A percentile compares a stretch with the other conserved stretches of the same genome.
Evolutionary conservation across 1,140 invertebrate species (phyloP).

Genomic region (Pseudomyrmex flavicornis): DNA sequence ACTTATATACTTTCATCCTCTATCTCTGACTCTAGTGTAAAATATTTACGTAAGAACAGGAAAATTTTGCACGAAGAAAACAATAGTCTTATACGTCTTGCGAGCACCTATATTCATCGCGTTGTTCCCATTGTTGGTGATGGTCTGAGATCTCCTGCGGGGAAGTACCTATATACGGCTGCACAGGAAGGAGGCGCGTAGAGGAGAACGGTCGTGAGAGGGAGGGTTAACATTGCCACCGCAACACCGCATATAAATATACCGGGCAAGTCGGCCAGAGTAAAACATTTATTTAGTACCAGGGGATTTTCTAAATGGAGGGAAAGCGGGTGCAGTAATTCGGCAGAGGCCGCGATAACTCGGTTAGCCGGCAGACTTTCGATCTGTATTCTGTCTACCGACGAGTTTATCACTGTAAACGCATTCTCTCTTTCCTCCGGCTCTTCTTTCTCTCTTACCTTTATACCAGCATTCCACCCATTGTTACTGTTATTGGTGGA

Average conservation of each 20-base stretch:
- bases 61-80: constrained; percentile 75
- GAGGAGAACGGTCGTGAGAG: background rate
- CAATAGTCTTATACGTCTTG: constrained; percentile 74
- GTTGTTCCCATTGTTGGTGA: constrained; percentile 57
- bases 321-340: constrained; percentile 69
- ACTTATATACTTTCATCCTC: background rate
- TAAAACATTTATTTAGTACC: constrained; percentile 84
- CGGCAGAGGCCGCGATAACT: constrained; percentile 78
- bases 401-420: constrained; percentile 80
- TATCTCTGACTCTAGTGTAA: constrained; percentile 43
- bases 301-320: constrained; percentile 82
- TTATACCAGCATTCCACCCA: constrained; percentile 1
- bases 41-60: constrained; percentile 77
- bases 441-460: constrained; percentile 34
- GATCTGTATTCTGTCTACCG: constrained; percentile 83
- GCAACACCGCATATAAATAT: constrained; percentile 81
- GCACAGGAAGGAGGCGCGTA: constrained; percentile 14
- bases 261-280: constrained; percentile 70
- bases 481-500: constrained; percentile 63
- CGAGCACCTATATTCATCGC: constrained; percentile 47
- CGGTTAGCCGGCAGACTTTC: constrained; percentile 81
- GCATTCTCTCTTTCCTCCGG: constrained; percentile 50
- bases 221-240: constrained; percentile 55
- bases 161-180: constrained; percentile 47
- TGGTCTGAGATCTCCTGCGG: constrained; percentile 16